Percentiles rank a stretch among this genome's conserved stretches.
Conservation (phyloP, 2,113 vertebrate species). For the Saccopteryx leptura region DNA sequence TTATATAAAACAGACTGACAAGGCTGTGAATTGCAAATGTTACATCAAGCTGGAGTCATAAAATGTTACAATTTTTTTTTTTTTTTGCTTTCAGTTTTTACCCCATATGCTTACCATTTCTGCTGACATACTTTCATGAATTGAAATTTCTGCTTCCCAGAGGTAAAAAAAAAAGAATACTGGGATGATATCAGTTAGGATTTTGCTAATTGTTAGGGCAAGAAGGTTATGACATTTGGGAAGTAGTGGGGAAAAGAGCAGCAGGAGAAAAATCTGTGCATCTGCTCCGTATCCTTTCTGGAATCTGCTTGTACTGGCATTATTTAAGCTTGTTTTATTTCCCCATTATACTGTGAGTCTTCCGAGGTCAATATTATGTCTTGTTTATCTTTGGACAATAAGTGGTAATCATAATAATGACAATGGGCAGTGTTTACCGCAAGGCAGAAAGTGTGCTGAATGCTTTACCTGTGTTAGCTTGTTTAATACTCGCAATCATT, state of each 20-base stretch:
- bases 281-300: not conserved
- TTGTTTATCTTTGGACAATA: constrained; percentile 53
- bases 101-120: constrained; percentile 76
- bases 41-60: constrained; percentile 80
- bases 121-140: constrained; percentile 46
- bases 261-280: not conserved
- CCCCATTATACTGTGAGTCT: constrained; percentile 16
- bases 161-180: not conserved
- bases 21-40: constrained; percentile 78
- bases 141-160: constrained; percentile 54
- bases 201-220: constrained; percentile 33
- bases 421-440: not conserved
- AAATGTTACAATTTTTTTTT: constrained; percentile 63
- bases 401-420: not conserved
- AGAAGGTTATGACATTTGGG: constrained; percentile 13
- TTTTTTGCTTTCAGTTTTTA: constrained; percentile 67
- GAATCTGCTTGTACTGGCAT: not conserved
- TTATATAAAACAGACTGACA: constrained; percentile 85
- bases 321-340: constrained; percentile 46
- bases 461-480: not conserved
- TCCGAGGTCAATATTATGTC: not conserved
- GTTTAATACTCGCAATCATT: not conserved
- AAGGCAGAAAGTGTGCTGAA: not conserved
- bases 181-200: constrained; percentile 40
- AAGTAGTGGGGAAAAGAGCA: not conserved